phyloP scores from a whole-genome alignment of 2,888 invertebrate species.

The Cosmia pyralina region DNA sequence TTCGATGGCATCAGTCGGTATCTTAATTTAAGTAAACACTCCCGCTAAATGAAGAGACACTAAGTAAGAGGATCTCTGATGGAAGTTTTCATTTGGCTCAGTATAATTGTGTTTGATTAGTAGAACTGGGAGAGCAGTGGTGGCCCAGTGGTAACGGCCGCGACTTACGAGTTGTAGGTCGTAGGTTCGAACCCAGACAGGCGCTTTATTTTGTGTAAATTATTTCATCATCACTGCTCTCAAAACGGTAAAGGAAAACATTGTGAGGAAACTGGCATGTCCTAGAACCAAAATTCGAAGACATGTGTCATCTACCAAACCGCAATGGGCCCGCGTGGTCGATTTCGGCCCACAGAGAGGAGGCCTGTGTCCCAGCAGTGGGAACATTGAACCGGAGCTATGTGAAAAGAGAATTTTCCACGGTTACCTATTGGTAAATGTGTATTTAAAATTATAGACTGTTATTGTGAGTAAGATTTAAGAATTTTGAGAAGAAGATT shows the following conservation, averaged over 20 bases:
- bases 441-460: background rate
- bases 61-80: slow-evolving; percentile 78
- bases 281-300: too few species aligned
- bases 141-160: too few species aligned
- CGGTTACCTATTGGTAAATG: slow-evolving; percentile 2
- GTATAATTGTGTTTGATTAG: slow-evolving; percentile 80
- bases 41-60: slow-evolving; percentile 81
- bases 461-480: background rate
- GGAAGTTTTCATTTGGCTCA: slow-evolving; percentile 76
- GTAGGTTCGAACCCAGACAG: too few species aligned
- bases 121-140: slow-evolving; percentile 48
- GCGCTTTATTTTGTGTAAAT: too few species aligned
- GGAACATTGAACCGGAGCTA: slow-evolving; percentile 59
- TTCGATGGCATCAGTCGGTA: slow-evolving; percentile 75
- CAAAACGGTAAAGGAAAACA: too few species aligned
- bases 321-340: too few species aligned
- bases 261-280: too few species aligned
- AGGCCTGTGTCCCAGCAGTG: too few species aligned
- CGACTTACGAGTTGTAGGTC: too few species aligned
- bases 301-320: too few species aligned
- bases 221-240: too few species aligned
- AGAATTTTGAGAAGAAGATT: background rate
- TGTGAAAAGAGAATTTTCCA: slow-evolving; percentile 58
- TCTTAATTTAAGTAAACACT: slow-evolving; percentile 88
- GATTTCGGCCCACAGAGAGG: too few species aligned